Evolutionary conservation across 2,888 invertebrate species (phyloP).

Genomic region (Silvanus unidentatus): DNA sequence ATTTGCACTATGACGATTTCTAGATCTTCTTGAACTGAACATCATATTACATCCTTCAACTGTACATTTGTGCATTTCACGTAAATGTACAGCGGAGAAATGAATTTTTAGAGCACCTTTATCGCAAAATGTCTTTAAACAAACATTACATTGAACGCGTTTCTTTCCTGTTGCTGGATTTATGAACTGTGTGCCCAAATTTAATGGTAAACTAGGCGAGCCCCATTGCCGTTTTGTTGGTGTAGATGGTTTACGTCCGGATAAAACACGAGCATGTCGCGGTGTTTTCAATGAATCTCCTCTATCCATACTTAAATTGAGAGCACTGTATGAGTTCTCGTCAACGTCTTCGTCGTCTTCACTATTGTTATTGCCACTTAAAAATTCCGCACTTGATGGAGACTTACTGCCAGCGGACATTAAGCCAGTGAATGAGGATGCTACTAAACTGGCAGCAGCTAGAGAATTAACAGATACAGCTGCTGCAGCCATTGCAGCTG

Average conservation of each 20-base stretch:
- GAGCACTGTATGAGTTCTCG: slow-evolving; percentile 56
- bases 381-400: slow-evolving; percentile 41
- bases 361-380: slow-evolving; percentile 44
- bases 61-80: slow-evolving; percentile 99
- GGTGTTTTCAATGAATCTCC: slow-evolving; percentile 47
- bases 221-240: slow-evolving; percentile 78
- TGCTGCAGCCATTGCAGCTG: slow-evolving; percentile 62
- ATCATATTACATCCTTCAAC: slow-evolving; percentile 99
- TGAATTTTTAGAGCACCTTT: slow-evolving; percentile 99
- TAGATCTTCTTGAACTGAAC: slow-evolving; percentile 93
- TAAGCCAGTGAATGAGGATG: slow-evolving; percentile 56
- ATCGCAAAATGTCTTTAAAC: slow-evolving; percentile 98
- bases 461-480: slow-evolving; percentile 37
- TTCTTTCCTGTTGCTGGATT: slow-evolving; percentile 93
- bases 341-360: slow-evolving; percentile 57
- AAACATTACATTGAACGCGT: slow-evolving; percentile 95
- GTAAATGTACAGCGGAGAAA: slow-evolving; percentile 95
- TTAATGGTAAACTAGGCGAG: slow-evolving; percentile 68
- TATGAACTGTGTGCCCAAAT: slow-evolving; percentile 82
- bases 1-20: slow-evolving; percentile 96
- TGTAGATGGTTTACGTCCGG: slow-evolving; percentile 60
- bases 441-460: slow-evolving; percentile 56
- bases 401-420: slow-evolving; percentile 54
- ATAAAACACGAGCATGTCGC: slow-evolving; percentile 42
- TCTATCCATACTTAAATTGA: slow-evolving; percentile 59